These are phyloP conservation scores for Eulemur mongoz DNA, from an alignment of 2,797 vertebrate species.

Conservation along the genomic window DNA sequence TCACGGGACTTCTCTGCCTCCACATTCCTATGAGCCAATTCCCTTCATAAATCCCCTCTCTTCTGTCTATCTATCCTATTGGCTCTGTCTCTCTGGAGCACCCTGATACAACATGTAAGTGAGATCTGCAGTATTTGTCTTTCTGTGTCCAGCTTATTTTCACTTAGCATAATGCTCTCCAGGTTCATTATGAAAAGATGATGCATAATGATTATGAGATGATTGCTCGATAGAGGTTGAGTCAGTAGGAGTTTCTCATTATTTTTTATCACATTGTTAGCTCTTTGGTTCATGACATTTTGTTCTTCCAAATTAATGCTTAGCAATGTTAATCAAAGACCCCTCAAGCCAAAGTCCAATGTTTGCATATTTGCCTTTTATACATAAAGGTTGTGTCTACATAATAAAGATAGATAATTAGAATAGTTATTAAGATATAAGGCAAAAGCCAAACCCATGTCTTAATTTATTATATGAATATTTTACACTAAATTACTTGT, in stretches of 20 bases:
- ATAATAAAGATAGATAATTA: conserved; percentile 38
- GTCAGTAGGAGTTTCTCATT: conserved; percentile 27
- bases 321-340: conserved; percentile 14
- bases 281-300: conserved; percentile 42
- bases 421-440: conserved; percentile 5
- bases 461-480: conserved; percentile 20
- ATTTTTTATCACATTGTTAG: neutral
- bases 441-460: neutral
- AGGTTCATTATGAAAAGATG: neutral
- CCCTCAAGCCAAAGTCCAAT: neutral
- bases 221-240: neutral
- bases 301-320: conserved; percentile 44
- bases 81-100: neutral
- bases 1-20: neutral
- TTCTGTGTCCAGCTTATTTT: neutral
- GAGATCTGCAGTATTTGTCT: neutral
- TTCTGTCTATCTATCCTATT: neutral
- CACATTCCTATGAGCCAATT: neutral
- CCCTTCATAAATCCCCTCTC: neutral
- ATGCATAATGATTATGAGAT: neutral
- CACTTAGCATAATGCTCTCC: neutral
- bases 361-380: conserved; percentile 33
- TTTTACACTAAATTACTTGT: neutral
- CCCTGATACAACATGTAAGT: neutral
- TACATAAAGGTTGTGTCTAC: neutral